phyloP scores from a whole-genome alignment of 2,888 invertebrate genomes.

The Acanthosepion pharaonis region DNA sequence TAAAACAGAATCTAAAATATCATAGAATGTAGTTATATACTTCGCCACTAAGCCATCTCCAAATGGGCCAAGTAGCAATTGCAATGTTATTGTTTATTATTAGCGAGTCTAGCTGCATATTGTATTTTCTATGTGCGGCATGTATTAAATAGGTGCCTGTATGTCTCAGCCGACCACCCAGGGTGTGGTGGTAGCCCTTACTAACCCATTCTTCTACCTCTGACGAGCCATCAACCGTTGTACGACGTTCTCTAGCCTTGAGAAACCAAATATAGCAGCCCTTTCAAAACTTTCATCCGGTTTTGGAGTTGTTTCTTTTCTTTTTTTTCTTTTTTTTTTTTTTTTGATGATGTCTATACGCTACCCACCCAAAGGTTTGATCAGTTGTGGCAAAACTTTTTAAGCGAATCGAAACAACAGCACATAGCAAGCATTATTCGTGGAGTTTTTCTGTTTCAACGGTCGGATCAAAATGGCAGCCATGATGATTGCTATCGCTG shows the following conservation, averaged over 20 bases:
- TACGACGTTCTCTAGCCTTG: not conserved
- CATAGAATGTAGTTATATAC: not conserved
- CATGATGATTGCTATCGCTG: not conserved
- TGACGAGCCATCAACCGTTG: not conserved
- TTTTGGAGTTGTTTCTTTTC: not conserved
- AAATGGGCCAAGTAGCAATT: not conserved
- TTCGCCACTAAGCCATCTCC: not conserved
- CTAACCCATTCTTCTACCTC: not conserved
- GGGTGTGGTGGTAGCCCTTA: not conserved
- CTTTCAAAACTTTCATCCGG: not conserved
- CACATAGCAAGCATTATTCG: not conserved
- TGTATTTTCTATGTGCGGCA: not conserved
- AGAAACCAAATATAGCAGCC: not conserved
- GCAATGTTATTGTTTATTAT: not conserved
- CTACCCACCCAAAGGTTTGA: not conserved
- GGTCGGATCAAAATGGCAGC: not conserved
- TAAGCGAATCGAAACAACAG: not conserved
- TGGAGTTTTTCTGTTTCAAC: not conserved
- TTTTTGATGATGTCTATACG: not conserved
- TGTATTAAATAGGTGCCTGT: slow-evolving; percentile 17
- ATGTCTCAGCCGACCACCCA: not conserved
- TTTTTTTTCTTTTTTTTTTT: not conserved
- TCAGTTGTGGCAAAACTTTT: not conserved
- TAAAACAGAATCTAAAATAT: not conserved
- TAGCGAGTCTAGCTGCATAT: not conserved